phyloP scores from a whole-genome alignment of 2,888 invertebrate genomes.

The Andrena marginata region DNA sequence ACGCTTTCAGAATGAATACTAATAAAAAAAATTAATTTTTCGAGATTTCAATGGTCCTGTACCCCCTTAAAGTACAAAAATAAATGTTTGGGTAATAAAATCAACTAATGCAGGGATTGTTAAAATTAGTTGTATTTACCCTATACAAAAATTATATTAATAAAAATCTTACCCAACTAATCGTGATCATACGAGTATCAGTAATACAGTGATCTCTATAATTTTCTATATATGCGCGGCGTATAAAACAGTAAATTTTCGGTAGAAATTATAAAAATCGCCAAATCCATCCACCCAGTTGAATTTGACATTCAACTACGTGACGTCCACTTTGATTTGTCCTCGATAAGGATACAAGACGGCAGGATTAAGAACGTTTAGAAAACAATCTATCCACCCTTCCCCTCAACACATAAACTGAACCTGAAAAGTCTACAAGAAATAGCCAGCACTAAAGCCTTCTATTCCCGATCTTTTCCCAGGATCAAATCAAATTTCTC shows the following conservation, averaged over 20 bases:
- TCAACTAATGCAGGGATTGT: background rate
- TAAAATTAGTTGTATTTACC: constrained; percentile 10
- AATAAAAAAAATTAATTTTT: too few species aligned
- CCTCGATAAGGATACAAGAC: background rate
- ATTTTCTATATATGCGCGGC: background rate
- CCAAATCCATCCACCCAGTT: background rate
- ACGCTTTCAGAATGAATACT: too few species aligned
- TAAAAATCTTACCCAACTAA: background rate
- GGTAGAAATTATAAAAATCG: background rate
- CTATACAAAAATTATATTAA: constrained; percentile 13
- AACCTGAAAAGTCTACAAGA: too few species aligned
- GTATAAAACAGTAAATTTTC: constrained; percentile 1
- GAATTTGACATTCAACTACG: background rate
- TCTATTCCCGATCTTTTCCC: too few species aligned
- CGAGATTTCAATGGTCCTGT: too few species aligned
- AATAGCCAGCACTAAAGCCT: too few species aligned
- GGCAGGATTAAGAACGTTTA: background rate
- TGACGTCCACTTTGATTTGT: background rate
- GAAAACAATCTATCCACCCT: background rate
- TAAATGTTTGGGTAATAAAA: background rate
- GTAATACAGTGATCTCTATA: constrained; percentile 3
- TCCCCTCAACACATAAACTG: too few species aligned
- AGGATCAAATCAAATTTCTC: too few species aligned
- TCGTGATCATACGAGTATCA: background rate
- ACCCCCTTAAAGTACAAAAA: too few species aligned